Evolutionary conservation across 2,888 invertebrate species (phyloP), one percentile per base, ranked within the genome.

Genomic region (Caradrina clavipalpis): DNA sequence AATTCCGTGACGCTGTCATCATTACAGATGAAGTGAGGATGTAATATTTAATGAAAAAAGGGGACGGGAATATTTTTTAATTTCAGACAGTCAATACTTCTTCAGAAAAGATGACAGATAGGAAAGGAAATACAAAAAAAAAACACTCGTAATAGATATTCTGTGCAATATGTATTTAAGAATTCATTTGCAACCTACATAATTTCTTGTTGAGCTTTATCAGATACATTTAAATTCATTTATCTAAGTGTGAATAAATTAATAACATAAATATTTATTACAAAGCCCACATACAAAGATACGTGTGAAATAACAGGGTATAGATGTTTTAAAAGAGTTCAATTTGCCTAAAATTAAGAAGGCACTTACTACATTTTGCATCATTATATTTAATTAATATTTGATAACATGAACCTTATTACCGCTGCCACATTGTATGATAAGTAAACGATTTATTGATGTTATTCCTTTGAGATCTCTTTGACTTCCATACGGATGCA

Each of bases 1-100:
- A 75, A 75, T 77, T 83, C 80, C 84, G 78, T 85, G 78, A 80
- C 69, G 62, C n/a, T 31, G 10, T 59, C 10, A 63, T 72, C 11
- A 51, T 45, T 53, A 59, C 1, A 35, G 31, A 35, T 11, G 11
- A 13, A n/a, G 26, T 42, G 15, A 7, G 13, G 13, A 21, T 50
- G 11, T 31, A 35, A 49, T 22, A 35, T 19, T 35, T 35, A 35
- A 8, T 54, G 13, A 13, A 8, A 22, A 22, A 45, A 13, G 0
- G 13, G 0, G 19, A 51, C 13, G 45, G 2, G 11, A 13, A 11
- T 13, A 8, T 35, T 8, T 1, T 8, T 35, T 11, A 39, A 39
- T 39, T 39, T 6, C 45, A 45, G 45, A 45, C 5, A 17, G 4
- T 17, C n/a, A 45, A 3, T 3, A 45, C 17, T 45, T 45, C 15